Base-by-base conservation (phyloP, 2,797 vertebrate species). In the Botia almorhae region DNA sequence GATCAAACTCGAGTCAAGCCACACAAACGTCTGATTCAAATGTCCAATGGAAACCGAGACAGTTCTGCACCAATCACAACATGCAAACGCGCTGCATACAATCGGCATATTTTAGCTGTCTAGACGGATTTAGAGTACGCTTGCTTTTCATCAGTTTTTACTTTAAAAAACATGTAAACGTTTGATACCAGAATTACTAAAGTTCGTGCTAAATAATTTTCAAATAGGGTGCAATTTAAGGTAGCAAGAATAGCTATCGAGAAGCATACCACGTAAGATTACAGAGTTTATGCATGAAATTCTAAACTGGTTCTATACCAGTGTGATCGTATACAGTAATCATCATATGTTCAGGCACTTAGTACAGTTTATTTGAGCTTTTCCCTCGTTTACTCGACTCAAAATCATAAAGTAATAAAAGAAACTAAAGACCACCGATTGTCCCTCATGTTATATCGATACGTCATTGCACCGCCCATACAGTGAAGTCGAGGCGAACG, bases 41-140 rank as follows among this genome's bases (percentile, higher is more conserved):
- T n/a, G 46, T 33, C 82, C 74, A 86, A 84, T 86, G 26, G 36
- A 29, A 74, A 68, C 7, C 17, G 0, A 51, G 11, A 14, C 2
- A 1, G 0, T 6, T 48, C n/a, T 11, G 0, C 7, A 29, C 85
- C 85, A 86, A 86, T 86, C 58, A 78, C 12, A 77, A 26, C 16
- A 2, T 0, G 13, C 7, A 19, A 17, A 8, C 14, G 12, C 6
- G 5, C 12, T 2, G 0, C 13, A 2, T 3, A 0, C 2, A 58
- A 83, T 84, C 77, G 74, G 60, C 84, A 86, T 84, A 67, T 53
- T 10, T 23, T 3, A 10, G 0, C 1, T 4, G 10, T 12, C 2
- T 2, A 77, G 4, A 4, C 0, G 0, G 7, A 7, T 2, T 29
- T 23, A 6, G n/a, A n/a, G 3, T 26, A 0, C 19, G 26, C 14